Base-by-base conservation (phyloP, 2,113 vertebrate species). In the Anarhynchus alexandrinus region DNA sequence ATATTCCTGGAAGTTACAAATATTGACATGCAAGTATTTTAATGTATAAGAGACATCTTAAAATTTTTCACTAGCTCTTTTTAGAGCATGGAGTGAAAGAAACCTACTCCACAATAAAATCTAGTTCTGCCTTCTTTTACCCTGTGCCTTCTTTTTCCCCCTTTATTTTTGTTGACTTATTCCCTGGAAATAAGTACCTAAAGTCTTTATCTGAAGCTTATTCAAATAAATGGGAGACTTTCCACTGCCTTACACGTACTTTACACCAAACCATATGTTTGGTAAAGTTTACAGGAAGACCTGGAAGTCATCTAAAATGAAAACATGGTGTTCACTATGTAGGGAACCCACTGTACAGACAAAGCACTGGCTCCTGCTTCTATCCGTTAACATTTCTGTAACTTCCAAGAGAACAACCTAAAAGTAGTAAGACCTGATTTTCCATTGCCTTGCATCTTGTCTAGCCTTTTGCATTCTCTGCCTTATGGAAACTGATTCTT, bases 71-170 rank as follows among this genome's bases (percentile, higher is more conserved):
- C 6, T 23, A 25, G 5, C 4, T 61, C 16, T 15, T 59, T 69
- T 77, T 30, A 62, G 6, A 73, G 4, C 7, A 52, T 12, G 36
- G 8, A 40, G 5, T 32, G 6, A 91, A 62, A 38, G 6, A 52
- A 19, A 18, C 10, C 30, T 83, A 43, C 5, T 61, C 2, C 14
- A 74, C 4, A 29, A 9, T n/a, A 79, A 84, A 81, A 38, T 38
- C 8, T 54, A 74, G 29, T 58, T 58, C 9, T 82, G 9, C 49
- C 4, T 76, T 3, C 12, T 38, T 38, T 77, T 67, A 61, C 1
- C 2, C 4, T 21, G 3, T 51, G 11, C 6, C 42, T 20, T 61
- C 14, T 17, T 54, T 54, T n/a, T 12, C 11, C 2, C 0, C 2
- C 18, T 32, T 54, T n/a, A 27, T 42, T 79, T 78, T 86, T 92